Base-by-base conservation (phyloP, 2,888 invertebrate species). In the Caenorhabditis zanzibari region DNA sequence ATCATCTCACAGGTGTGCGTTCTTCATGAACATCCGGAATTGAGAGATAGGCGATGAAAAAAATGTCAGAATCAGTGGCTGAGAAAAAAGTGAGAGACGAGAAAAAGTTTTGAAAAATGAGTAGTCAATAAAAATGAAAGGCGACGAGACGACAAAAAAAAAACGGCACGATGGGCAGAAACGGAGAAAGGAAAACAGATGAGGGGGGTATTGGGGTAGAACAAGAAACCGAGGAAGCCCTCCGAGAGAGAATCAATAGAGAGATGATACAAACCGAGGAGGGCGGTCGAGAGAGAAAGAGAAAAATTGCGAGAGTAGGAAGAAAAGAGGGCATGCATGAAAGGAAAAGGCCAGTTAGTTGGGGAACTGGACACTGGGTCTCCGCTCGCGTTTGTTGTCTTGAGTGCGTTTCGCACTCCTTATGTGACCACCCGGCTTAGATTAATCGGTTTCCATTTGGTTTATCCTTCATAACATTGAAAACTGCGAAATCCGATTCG, bases 321-420 rank as follows among this genome's bases (percentile, higher is more conserved):
- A 61, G 54, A 41, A 61, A 41, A 69, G 64, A 72, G 52, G 54
- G 61, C 63, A 58, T 24, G 64, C 69, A 63, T 59, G 56, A 68
- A 73, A 66, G 64, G 26, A 63, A 35, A 52, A 44, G 22, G 49
- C 26, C 38, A 66, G 56, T 58, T 64, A 32, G 38, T 38, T 38
- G 59, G n/a, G 56, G 63, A 74, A 81, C 66, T 73, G 80, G 74
- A 69, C 74, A 81, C 54, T 69, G 54, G n/a, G n/a, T n/a, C n/a
- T n/a, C 47, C 61, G 7, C 12, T 5, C 7, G 44, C 44, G n/a
- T n/a, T n/a, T 44, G 47, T 52, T 28, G 44, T 73, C 61, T 72
- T 32, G 61, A 63, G 64, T 79, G 22, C 58, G 66, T 52, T 54
- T 47, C 77, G 61, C 69, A 76, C 76, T 59, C 44, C 59, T 59